phyloP scores from a whole-genome alignment of 2,797 vertebrate genomes.

The Geotrypetes seraphini region DNA sequence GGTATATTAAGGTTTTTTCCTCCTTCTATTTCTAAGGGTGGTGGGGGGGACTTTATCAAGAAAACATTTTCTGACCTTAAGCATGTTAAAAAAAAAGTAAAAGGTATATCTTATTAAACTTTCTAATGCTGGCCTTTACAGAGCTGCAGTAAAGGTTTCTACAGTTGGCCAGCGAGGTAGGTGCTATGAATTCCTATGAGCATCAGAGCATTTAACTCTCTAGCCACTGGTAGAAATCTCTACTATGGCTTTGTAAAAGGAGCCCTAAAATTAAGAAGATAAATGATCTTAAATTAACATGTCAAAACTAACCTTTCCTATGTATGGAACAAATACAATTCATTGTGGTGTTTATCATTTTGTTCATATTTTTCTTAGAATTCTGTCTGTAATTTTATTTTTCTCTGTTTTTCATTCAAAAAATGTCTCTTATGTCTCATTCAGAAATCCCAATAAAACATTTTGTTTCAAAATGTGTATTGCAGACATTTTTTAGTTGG shows the following conservation, averaged over 20 bases:
- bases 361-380: conserved; percentile 32
- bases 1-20: too few species aligned
- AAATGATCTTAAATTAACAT: conserved; percentile 13
- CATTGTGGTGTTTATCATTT: conserved; percentile 18
- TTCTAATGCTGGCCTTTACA: too few species aligned
- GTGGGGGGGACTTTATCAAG: too few species aligned
- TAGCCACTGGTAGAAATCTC: too few species aligned
- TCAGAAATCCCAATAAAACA: conserved; percentile 44
- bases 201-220: too few species aligned
- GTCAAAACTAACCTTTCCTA: conserved; percentile 28
- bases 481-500: background rate
- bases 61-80: too few species aligned
- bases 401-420: conserved; percentile 38
- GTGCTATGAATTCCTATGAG: too few species aligned
- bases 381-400: conserved; percentile 31
- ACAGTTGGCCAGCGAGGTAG: too few species aligned
- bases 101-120: conserved; percentile 24
- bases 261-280: conserved; percentile 21
- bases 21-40: too few species aligned
- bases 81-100: conserved; percentile 19
- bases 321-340: conserved; percentile 32
- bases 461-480: conserved; percentile 30
- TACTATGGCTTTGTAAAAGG: too few species aligned
- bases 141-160: too few species aligned
- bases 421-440: too few species aligned